Conservation (phyloP, 2,113 vertebrate genomes). For the Ptilorrhoa leucosticta region DNA sequence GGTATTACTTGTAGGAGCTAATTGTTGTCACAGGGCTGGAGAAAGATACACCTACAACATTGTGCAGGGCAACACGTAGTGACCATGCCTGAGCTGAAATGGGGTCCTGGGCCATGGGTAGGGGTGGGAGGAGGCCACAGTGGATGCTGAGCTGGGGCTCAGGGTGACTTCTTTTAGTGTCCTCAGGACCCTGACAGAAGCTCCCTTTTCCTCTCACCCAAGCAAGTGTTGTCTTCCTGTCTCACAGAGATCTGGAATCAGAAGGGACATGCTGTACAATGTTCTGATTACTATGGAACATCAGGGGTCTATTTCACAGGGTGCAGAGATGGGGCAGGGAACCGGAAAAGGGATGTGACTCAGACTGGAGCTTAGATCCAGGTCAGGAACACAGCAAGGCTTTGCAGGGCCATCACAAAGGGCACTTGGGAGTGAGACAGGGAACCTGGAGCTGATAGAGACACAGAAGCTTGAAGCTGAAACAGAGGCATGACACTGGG, state of each 20-base stretch:
- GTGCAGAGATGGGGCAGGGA: neutral
- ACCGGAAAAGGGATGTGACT: neutral
- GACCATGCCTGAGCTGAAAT: neutral
- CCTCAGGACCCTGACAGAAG: neutral
- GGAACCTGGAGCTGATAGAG: neutral
- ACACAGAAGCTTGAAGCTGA: neutral
- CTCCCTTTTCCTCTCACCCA: accelerated
- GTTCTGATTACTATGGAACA: neutral
- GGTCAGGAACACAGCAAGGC: neutral
- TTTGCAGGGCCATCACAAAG: neutral
- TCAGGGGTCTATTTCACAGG: neutral
- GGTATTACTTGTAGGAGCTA: neutral
- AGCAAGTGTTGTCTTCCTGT: neutral
- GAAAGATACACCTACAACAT: neutral
- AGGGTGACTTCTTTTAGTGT: neutral
- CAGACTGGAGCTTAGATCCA: neutral
- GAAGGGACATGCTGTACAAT: neutral
- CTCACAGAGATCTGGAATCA: neutral
- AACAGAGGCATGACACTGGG: neutral
- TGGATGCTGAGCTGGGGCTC: neutral
- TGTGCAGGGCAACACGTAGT: neutral
- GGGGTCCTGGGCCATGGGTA: neutral
- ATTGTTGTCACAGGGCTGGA: neutral
- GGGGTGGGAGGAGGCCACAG: neutral
- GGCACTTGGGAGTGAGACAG: accelerated